Percentiles rank a stretch among this genome's conserved stretches.
Conservation (phyloP, 1,140 invertebrate species). For the Anastrepha ludens region DNA sequence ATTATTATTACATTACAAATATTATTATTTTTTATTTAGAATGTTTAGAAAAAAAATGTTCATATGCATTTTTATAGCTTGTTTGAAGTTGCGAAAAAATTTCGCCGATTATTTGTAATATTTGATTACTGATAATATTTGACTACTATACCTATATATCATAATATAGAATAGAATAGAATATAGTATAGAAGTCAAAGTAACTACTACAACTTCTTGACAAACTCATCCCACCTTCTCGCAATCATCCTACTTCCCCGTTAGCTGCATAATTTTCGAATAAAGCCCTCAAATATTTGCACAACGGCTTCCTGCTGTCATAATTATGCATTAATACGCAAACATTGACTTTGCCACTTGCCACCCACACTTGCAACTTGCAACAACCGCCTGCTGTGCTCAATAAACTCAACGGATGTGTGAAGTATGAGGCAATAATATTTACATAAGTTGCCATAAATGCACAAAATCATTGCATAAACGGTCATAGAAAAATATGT, state of each 20-base stretch:
- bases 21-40: too few species aligned
- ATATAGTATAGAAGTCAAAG: too few species aligned
- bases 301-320: conserved; percentile 49
- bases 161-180: too few species aligned
- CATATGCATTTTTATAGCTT: too few species aligned
- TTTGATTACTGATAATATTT: too few species aligned
- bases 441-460: conserved; percentile 55
- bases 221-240: not conserved
- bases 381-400: not conserved
- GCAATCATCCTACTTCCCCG: too few species aligned
- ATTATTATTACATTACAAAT: too few species aligned
- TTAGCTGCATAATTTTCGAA: conserved; percentile 32
- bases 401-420: conserved; percentile 17
- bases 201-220: too few species aligned
- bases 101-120: too few species aligned
- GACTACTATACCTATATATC: too few species aligned
- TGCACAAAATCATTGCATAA: conserved; percentile 55
- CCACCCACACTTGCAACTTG: not conserved
- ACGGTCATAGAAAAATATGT: conserved; percentile 38
- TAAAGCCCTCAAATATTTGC: conserved; percentile 51
- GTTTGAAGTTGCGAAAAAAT: too few species aligned
- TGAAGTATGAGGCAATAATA: conserved; percentile 32
- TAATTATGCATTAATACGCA: conserved; percentile 55
- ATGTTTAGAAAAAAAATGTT: too few species aligned
- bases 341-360: conserved; percentile 53